Base-by-base conservation (phyloP, 2,113 vertebrate genomes). In the Poeciliopsis turrubarensis region DNA sequence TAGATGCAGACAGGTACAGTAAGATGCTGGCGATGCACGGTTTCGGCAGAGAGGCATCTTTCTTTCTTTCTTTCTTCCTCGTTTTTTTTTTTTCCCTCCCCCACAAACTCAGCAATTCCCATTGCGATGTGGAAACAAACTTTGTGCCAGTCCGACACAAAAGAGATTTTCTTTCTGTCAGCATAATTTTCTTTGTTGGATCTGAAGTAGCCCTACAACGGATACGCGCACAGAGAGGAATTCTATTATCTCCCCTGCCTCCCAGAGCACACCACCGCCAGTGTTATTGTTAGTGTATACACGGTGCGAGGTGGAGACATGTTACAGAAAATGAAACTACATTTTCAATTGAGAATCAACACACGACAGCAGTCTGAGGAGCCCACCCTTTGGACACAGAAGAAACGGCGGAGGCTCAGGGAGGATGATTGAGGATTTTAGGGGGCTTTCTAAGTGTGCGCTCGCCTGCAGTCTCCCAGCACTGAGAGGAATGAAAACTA, bases 101-200 rank as follows among this genome's bases (percentile, higher is more conserved):
- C 14, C 14, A 80, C 71, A 13, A 77, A 31, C 80, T 90, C 83
- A 90, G 88, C 89, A 86, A 37, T 87, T 87, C 67, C 72, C 31
- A 26, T 54, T 74, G 75, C n/a, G 27, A 82, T 9, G 2, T 71
- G 69, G 65, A 88, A 86, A 73, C 70, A 88, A 88, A 86, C 85
- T 82, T 86, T 80, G 72, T 75, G 86, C 70, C 60, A 75, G 67
- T 72, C 74, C 72, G 65, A 82, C 72, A 89, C 81, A 80, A 83
- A 57, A 77, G 70, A 85, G 54, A 67, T 79, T 77, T 83, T 34
- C 62, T 79, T 63, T 80, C 81, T 87, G 81, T 90, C 86, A 83
- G 78, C 86, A 84, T 34, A 85, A 77, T 80, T 63, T 68, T 78
- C 67, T 81, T 77, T 77, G 65, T 83, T 63, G 76, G 27, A 60